Evolutionary conservation across 23 tunicate genomes (phyloP), one percentile per base, ranked within the genome.

Genomic region (Aplidium turbinatum): DNA sequence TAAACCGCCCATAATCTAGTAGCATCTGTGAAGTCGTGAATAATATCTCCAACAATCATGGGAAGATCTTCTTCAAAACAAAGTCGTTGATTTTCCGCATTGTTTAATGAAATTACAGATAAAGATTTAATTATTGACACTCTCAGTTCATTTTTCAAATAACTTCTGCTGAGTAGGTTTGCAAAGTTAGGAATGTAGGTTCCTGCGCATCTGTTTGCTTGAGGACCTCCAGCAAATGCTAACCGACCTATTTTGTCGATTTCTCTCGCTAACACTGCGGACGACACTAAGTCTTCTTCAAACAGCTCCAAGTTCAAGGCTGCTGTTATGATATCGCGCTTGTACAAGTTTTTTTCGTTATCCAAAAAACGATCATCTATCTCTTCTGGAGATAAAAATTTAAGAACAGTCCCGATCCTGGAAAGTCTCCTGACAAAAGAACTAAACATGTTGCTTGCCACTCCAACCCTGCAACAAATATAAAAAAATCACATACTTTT

Each of bases 181-280:
- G 66, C 87, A 11, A 81, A 82, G n/a, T 75, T 80, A 25, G 82
- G 87, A 5, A 87, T 47, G 64, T 73, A 80, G 25, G 77, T 70
- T 5, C 87, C 87, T 1, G 95, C 87, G 58, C 87, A 87, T 38
- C 60, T 87, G 38, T 56, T 83, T 39, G 87, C 95, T 20, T 79
- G 83, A 16, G 87, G 87, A 0, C 95, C 95, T 3, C 95, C 95
- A 16, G 95, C 71, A 29, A 57, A 87, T 0, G 95, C 83, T 34
- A 81, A 29, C 22, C 35, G 61, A 22, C 87, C 95, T 4, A 87
- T 87, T 36, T 48, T 81, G 35, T 68, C 75, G 29, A 88, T 75
- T 28, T 86, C 87, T n/a, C 76, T 63, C 28, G 87, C 87, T 6
- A 88, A 47, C 4, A 56, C 72, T 3, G 83, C n/a, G 20, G 82